A percentile compares a stretch with the other conserved stretches of the same genome.
These are phyloP conservation scores for Greenwoodochromis staneri DNA, from an alignment of 2,113 vertebrate species.

Conservation along the genomic window DNA sequence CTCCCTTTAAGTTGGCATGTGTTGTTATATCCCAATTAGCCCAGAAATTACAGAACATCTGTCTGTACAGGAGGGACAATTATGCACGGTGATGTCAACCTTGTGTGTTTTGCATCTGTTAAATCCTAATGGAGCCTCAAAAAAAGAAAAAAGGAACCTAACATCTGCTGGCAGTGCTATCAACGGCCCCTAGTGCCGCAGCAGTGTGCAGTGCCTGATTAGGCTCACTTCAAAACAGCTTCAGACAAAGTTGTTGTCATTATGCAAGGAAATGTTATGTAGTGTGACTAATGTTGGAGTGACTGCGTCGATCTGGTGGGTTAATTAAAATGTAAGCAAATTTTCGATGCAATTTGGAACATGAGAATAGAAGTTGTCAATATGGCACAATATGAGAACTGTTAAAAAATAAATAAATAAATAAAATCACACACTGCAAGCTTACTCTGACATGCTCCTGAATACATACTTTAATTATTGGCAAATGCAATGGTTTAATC, in stretches of 20 bases:
- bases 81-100: constrained; percentile 29
- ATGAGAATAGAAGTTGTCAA: neutral
- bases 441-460: neutral
- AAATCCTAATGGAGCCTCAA: constrained; percentile 11
- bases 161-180: constrained; percentile 42
- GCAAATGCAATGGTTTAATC: neutral
- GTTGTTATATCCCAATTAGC: constrained; percentile 45
- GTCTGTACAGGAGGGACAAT: constrained; percentile 36
- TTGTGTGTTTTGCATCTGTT: constrained; percentile 43
- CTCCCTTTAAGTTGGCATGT: neutral
- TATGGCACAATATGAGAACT: neutral
- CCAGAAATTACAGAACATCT: constrained; percentile 46
- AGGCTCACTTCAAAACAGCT: neutral
- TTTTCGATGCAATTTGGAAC: neutral
- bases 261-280: neutral
- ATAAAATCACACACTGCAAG: neutral
- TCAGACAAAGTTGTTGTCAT: neutral
- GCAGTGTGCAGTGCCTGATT: neutral
- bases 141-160: neutral
- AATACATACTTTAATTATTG: neutral
- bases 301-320: neutral
- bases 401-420: fast-evolving
- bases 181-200: neutral
- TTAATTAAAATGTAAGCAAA: neutral
- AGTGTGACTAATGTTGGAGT: neutral